phyloP scores from a whole-genome alignment of 2,888 invertebrate species.

The Orthosia cruda region DNA sequence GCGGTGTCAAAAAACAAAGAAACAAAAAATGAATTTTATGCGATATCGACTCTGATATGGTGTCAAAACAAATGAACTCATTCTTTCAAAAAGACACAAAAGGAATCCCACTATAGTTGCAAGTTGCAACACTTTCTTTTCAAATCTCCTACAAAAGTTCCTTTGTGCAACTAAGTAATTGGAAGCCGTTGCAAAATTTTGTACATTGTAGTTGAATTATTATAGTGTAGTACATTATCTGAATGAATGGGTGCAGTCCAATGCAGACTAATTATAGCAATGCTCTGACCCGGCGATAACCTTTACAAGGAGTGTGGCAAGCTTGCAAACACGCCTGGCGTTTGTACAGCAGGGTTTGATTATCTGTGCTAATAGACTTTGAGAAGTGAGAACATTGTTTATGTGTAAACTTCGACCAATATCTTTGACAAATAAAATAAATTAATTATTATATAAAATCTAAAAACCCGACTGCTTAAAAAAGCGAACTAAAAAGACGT shows the following conservation, averaged over 20 bases:
- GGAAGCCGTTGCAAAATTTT: constrained; percentile 42
- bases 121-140: constrained; percentile 23
- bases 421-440: not conserved
- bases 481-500: too few species aligned
- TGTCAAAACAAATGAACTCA: constrained; percentile 7
- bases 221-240: constrained; percentile 65
- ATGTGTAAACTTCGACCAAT: not conserved
- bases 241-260: constrained; percentile 78
- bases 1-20: too few species aligned
- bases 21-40: too few species aligned
- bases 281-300: constrained; percentile 79
- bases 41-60: not conserved
- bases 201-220: constrained; percentile 65
- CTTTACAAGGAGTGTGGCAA: constrained; percentile 67
- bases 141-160: constrained; percentile 24
- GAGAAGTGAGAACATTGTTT: not conserved
- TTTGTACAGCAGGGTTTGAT: constrained; percentile 41
- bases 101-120: not conserved
- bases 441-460: too few species aligned
- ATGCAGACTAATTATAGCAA: constrained; percentile 82
- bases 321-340: constrained; percentile 50
- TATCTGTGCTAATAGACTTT: not conserved
- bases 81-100: constrained; percentile 12
- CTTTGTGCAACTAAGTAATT: constrained; percentile 40
- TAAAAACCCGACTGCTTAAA: too few species aligned